Percentiles rank a stretch among this genome's conserved stretches.
These are phyloP conservation scores for Metaphire vulgaris DNA, from an alignment of 1,140 invertebrate species.

Conservation along the genomic window DNA sequence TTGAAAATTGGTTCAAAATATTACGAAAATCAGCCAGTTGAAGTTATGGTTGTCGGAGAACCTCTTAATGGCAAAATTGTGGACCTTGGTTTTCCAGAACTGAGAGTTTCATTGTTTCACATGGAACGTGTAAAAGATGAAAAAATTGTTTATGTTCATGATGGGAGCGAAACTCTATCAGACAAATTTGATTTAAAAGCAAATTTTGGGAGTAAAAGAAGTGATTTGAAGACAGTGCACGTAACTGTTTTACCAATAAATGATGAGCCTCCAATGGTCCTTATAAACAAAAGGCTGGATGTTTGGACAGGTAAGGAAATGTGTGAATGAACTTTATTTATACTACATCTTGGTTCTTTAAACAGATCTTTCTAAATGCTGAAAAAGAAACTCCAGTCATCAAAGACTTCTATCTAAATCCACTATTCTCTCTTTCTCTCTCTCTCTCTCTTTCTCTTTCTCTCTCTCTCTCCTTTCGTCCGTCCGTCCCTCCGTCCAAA, in stretches of 20 bases:
- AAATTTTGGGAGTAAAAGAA: slow-evolving; percentile 54
- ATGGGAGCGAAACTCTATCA: slow-evolving; percentile 71
- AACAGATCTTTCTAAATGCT: too few species aligned
- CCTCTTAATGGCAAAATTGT: slow-evolving; percentile 60
- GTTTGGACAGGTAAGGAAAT: background rate
- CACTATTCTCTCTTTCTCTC: background rate
- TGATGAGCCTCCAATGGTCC: slow-evolving; percentile 71
- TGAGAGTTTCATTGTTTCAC: background rate
- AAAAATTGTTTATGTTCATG: slow-evolving; percentile 67
- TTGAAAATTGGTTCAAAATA: slow-evolving; percentile 53
- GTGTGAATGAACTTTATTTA: too few species aligned
- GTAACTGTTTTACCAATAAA: slow-evolving; percentile 67
- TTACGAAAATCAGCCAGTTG: slow-evolving; percentile 66
- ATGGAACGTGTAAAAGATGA: slow-evolving; percentile 36
- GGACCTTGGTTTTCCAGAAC: background rate
- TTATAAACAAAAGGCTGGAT: slow-evolving; percentile 38
- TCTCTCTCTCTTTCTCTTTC: background rate
- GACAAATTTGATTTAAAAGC: slow-evolving; percentile 72
- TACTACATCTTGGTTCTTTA: too few species aligned
- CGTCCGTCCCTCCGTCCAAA: background rate
- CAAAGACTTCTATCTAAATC: too few species aligned
- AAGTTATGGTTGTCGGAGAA: slow-evolving; percentile 66
- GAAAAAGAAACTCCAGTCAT: too few species aligned
- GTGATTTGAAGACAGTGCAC: slow-evolving; percentile 59
- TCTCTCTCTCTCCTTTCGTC: background rate